phyloP scores from a whole-genome alignment of 2,797 vertebrate species.

The Phrynocephalus vlangalii region DNA sequence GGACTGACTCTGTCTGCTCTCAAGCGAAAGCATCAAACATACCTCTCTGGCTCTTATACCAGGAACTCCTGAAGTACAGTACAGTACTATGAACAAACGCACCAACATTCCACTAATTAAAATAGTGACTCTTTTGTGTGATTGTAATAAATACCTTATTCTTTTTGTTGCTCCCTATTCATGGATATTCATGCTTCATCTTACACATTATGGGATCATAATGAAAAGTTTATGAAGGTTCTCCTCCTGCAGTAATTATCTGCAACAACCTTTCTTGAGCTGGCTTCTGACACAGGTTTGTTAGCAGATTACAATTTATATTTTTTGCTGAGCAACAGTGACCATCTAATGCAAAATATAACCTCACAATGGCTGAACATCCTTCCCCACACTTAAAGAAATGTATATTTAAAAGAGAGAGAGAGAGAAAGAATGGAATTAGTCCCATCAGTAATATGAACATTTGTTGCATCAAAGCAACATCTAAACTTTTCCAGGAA shows the following conservation, averaged over 20 bases:
- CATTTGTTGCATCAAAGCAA: not conserved
- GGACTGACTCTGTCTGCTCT: not conserved
- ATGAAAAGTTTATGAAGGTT: not conserved
- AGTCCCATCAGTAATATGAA: not conserved
- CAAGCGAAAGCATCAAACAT: not conserved
- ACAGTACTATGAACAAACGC: not conserved
- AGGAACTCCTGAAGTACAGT: not conserved
- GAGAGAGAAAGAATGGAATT: not conserved
- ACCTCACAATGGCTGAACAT: not conserved
- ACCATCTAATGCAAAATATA: not conserved
- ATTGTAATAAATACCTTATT: not conserved
- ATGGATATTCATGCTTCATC: not conserved
- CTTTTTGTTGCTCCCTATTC: no score
- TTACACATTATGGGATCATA: not conserved
- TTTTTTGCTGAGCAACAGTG: not conserved
- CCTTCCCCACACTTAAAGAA: not conserved
- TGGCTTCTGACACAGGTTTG: not conserved
- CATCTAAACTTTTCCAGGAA: not conserved
- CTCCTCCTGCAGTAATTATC: not conserved
- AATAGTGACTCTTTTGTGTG: not conserved
- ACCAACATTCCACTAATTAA: not conserved
- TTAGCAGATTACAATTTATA: not conserved
- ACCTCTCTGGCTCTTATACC: not conserved
- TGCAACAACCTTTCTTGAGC: not conserved
- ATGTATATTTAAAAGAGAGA: not conserved